Base-by-base conservation (phyloP, 2,888 invertebrate genomes). In the Thymelicus sylvestris region DNA sequence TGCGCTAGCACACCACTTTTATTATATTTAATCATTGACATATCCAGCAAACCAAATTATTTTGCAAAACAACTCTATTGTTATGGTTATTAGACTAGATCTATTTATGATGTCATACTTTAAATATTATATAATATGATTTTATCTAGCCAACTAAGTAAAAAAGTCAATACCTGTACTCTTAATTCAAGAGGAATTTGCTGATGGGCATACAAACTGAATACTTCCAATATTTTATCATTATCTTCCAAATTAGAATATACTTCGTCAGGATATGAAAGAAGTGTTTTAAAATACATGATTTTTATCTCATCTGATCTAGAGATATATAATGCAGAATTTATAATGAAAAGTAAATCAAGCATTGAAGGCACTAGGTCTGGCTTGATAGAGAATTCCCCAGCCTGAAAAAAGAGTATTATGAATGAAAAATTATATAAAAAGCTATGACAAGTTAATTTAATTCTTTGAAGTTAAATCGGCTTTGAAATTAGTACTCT, bases 211-310 rank as follows among this genome's bases (percentile, higher is more conserved):
- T 83, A 86, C n/a, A 81, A 71, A 64, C 79, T 75, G 38, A 87
- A 76, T 19, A 87, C 71, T 73, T 86, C 83, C 64, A 84, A 75
- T 5, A 91, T 64, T 66, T 83, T 80, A 52, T 87, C 78, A 3
- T 78, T 67, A 7, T 75, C 75, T 2, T 77, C 80, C 7, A 85
- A 63, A 13, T 75, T 74, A 48, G 79, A 73, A 2, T 88, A 76
- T 24, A 79, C 80, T 50, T 82, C 76, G 66, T 83, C 78, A 44
- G 92, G 89, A 72, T 83, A 89, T n/a, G 76, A 78, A n/a, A 82
- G 48, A 2, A 91, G 72, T 19, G 83, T 84, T 7, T 89, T 83
- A 72, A 85, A 86, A 63, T 83, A 85, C 47, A 86, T 67, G 19
- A 65, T 71, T 73, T 84, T 84, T 44, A 90, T 69, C 6, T 77